Evolutionary conservation across 2,888 invertebrate species (phyloP).

Genomic region (Parnassius glacialis): DNA sequence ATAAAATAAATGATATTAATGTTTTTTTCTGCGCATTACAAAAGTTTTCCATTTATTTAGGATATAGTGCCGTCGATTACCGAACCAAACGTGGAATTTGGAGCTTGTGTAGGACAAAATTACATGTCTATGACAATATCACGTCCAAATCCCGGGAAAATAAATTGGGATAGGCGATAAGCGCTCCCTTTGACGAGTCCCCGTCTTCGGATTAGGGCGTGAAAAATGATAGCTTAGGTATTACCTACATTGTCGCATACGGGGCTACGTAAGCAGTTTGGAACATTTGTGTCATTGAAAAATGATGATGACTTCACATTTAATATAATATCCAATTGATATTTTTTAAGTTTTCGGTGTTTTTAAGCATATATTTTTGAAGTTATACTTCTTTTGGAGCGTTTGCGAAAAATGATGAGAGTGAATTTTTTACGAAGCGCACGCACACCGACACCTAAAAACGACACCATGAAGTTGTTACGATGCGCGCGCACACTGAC

Average conservation of each 20-base stretch:
- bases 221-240: constrained; percentile 75
- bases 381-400: too few species aligned
- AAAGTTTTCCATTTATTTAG: background rate
- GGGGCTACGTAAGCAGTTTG: constrained; percentile 51
- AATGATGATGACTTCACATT: background rate
- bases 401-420: too few species aligned
- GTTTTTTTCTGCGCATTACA: too few species aligned
- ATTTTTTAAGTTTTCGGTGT: background rate
- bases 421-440: too few species aligned
- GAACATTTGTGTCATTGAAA: constrained; percentile 33
- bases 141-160: constrained; percentile 67
- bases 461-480: too few species aligned
- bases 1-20: too few species aligned
- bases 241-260: constrained; percentile 37
- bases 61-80: background rate
- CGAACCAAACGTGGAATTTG: constrained; percentile 12
- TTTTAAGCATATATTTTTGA: too few species aligned
- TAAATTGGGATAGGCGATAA: constrained; percentile 76
- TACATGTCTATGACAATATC: constrained; percentile 62
- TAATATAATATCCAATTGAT: background rate
- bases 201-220: constrained; percentile 74
- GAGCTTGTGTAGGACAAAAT: constrained; percentile 27
- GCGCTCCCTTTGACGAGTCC: constrained; percentile 76
- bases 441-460: too few species aligned
- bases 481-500: too few species aligned